These are phyloP conservation scores for Erpobdella octoculata DNA, from an alignment of 2,888 invertebrate species.

Conservation along the genomic window DNA sequence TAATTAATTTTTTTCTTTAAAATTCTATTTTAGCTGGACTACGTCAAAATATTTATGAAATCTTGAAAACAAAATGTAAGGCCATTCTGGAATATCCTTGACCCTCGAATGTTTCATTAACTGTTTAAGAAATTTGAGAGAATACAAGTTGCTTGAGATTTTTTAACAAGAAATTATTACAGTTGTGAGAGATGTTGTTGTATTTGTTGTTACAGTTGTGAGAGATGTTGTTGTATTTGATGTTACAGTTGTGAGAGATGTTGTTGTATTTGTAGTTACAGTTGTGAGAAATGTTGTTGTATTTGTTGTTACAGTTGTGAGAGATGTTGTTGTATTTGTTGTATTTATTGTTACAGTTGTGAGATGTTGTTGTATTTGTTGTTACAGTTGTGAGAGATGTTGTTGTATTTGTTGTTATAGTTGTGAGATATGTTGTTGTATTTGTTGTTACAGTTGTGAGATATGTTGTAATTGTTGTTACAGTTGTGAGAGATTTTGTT, in stretches of 20 bases:
- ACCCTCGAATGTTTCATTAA: too few species aligned
- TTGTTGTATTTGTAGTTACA: background rate
- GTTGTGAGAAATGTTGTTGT: background rate
- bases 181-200: too few species aligned
- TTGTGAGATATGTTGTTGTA: background rate
- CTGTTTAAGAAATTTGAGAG: too few species aligned
- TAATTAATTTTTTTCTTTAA: too few species aligned
- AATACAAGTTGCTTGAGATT: too few species aligned
- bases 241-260: background rate
- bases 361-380: background rate
- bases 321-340: too few species aligned
- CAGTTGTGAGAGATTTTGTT: background rate
- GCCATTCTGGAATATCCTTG: too few species aligned
- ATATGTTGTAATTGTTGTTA: background rate
- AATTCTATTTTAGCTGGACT: too few species aligned
- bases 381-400: background rate
- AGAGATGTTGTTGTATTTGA: background rate
- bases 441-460: background rate
- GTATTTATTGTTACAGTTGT: too few species aligned
- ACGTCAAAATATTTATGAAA: too few species aligned
- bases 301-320: background rate
- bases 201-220: background rate
- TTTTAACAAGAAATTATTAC: too few species aligned
- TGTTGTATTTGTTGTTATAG: background rate
- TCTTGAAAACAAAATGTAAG: too few species aligned